Base-by-base conservation (phyloP, 2,797 vertebrate genomes). In the Anableps anableps region DNA sequence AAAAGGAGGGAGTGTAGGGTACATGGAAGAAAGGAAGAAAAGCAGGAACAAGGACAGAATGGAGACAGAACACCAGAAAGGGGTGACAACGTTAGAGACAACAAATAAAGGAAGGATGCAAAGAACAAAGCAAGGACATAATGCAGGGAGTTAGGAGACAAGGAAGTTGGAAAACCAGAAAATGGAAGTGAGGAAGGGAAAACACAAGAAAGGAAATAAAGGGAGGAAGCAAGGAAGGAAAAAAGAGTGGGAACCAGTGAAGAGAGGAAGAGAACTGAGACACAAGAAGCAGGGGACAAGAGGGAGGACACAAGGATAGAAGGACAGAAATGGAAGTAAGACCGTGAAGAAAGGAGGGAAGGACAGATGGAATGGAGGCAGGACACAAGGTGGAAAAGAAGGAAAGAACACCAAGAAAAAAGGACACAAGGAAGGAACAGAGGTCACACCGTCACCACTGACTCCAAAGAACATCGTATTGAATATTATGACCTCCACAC, bases 401-500 rank as follows among this genome's bases (percentile, higher is more conserved):
- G 36, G 23, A 43, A 43, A 43, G 23, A 41, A 41, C 9, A 41
- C 7, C 26, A 11, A 58, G 55, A 58, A 58, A 4, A n/a, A 58
- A 58, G 29, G 83, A 82, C 79, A 84, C 80, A 72, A 60, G n/a
- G n/a, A 70, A 9, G 85, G 89, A 89, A 90, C 90, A 92, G 84
- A 78, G 91, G 89, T 92, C 90, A 91, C 88, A 86, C 81, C 21
- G 84, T 92, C 87, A 83, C 86, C 72, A 78, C 83, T 50, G 84
- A 86, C 86, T 89, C 94, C 81, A 81, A 83, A 71, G 68, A n/a
- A 78, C 72, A 21, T 78, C 64, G 76, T 92, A 91, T 93, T 92
- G 91, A 92, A 86, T 80, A 83, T 80, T 88, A 51, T 85, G 87
- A 88, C 83, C 83, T 70, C 21, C 0, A 19, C 26, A 76, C 75